A percentile compares a stretch with the other conserved stretches of the same genome.
Conservation (phyloP, 2,113 vertebrate genomes). For the Equus quagga region DNA sequence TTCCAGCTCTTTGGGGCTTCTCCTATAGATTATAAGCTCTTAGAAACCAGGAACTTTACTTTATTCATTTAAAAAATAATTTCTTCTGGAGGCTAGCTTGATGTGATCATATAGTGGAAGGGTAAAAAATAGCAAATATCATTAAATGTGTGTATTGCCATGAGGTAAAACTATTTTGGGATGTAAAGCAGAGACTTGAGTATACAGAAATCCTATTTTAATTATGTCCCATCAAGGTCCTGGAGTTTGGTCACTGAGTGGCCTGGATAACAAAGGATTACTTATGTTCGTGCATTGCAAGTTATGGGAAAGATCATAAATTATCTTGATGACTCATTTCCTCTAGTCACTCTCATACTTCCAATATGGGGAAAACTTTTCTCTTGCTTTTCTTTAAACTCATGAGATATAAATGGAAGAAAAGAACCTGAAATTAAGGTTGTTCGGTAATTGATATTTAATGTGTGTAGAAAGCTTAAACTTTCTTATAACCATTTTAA, state of each 20-base stretch:
- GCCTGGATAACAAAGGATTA: conserved; percentile 63
- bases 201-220: conserved; percentile 63
- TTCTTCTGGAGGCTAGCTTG: background rate
- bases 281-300: background rate
- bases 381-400: conserved; percentile 27
- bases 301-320: conserved; percentile 65
- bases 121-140: background rate
- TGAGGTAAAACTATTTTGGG: conserved; percentile 42
- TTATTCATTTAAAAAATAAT: conserved; percentile 49
- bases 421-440: background rate
- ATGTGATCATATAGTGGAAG: background rate
- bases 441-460: conserved; percentile 31
- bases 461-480: background rate
- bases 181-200: conserved; percentile 6
- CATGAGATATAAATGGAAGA: background rate
- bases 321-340: conserved; percentile 74
- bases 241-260: conserved; percentile 40
- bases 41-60: background rate
- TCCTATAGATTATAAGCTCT: background rate
- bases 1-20: background rate
- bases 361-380: background rate
- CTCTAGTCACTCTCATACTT: conserved; percentile 49
- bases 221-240: conserved; percentile 1
- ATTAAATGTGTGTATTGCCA: conserved; percentile 10
- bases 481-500: background rate